Evolutionary conservation across 2,797 vertebrate species (phyloP), one percentile per base, ranked within the genome.

Genomic region (Neosalanx taihuensis): DNA sequence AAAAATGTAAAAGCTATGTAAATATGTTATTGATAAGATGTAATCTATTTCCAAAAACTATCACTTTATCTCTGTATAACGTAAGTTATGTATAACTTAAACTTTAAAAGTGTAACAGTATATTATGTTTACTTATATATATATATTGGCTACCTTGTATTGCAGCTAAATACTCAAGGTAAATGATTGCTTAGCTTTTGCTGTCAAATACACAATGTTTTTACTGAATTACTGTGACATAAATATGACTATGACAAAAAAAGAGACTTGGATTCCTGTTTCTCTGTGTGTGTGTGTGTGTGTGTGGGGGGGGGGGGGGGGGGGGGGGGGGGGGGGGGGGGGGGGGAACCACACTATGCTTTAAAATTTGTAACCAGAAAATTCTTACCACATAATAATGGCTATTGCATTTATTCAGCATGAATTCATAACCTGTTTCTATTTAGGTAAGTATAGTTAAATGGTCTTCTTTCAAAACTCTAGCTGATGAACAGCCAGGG

Each of bases 41-140:
- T 81, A 75, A 61, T 85, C 81, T 85, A 89, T 76, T 84, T 73
- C 74, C 81, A 85, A 80, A 88, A 82, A 79, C 83, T 74, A 88
- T 89, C 90, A 91, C 90, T 92, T 93, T 93, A 92, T 88, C 79
- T 85, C 79, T 83, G 69, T 84, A 84, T 75, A 85, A 41, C 37
- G 37, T 41, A 12, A 41, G 86, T 72, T 82, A 87, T 73, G 80
- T 79, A 79, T 79, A 81, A 83, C 73, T 67, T 85, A 78, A 76
- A 83, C 64, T 75, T 81, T 74, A 81, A 86, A 79, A 79, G 72
- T 78, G 85, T 82, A 80, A 89, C 69, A 23, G 79, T 89, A 86
- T 86, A 90, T 88, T 76, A 89, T 81, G 73, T 85, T 86, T 87
- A 81, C 29, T 84, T 76, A 86, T 85, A 83, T 75, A 79, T 74